Conservation (phyloP, 2,888 invertebrate genomes). For the Drosophila eohydei region DNA sequence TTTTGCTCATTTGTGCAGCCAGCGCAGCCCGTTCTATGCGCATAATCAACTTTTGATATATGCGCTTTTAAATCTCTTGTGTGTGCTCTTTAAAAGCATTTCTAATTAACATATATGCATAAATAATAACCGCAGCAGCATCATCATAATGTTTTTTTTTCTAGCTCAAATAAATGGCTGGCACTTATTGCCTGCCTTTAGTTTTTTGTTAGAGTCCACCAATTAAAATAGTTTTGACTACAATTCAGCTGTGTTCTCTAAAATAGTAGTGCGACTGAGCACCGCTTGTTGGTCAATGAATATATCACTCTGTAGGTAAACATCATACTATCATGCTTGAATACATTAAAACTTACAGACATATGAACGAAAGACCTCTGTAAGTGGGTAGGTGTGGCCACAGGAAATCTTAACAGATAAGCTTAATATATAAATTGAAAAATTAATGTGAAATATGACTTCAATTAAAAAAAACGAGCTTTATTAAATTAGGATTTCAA, state of each 20-base stretch:
- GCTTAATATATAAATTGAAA: too few species aligned
- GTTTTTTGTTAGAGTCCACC: conserved; percentile 2
- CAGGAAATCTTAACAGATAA: too few species aligned
- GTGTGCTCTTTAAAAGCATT: conserved; percentile 76
- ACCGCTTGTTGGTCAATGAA: background rate
- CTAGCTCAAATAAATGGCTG: conserved; percentile 57
- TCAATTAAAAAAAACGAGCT: background rate
- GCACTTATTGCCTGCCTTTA: conserved; percentile 55
- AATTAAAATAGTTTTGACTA: background rate
- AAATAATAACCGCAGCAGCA: conserved; percentile 65
- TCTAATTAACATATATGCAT: conserved; percentile 80
- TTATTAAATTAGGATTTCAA: background rate
- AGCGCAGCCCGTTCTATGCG: conserved; percentile 40
- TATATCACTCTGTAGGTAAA: background rate
- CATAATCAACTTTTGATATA: conserved; percentile 79
- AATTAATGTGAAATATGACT: too few species aligned
- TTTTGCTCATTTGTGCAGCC: conserved; percentile 51
- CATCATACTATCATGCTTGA: background rate
- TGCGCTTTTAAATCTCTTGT: conserved; percentile 76
- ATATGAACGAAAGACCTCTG: background rate
- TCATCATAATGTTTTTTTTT: conserved; percentile 22
- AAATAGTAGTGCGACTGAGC: background rate
- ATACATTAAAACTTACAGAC: background rate
- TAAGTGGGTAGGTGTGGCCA: background rate
- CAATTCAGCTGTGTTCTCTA: background rate